Conservation (phyloP, 1,140 invertebrate species). For the Notospermus geniculatus region DNA sequence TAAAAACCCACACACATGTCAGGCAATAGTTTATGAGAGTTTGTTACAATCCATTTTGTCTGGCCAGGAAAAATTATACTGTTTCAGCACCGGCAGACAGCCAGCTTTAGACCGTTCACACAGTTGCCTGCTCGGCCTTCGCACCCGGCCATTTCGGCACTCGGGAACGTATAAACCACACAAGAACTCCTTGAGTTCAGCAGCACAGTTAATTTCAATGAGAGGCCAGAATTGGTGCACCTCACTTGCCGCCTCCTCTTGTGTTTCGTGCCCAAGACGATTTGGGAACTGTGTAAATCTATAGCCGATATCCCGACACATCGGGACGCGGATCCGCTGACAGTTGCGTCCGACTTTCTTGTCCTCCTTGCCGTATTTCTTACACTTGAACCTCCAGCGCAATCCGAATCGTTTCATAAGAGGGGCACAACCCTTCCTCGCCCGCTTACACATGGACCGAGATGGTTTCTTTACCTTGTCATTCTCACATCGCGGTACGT, state of each 20-base stretch:
- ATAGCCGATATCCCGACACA: slow-evolving; percentile 26
- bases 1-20: too few species aligned
- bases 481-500: slow-evolving; percentile 78
- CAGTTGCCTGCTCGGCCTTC: slow-evolving; percentile 54
- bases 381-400: slow-evolving; percentile 63
- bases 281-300: slow-evolving; percentile 27
- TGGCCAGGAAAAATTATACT: slow-evolving; percentile 88
- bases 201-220: slow-evolving; percentile 68
- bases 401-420: slow-evolving; percentile 88
- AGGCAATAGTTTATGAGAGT: slow-evolving; percentile 70
- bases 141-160: slow-evolving; percentile 57
- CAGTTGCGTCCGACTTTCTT: slow-evolving; percentile 13
- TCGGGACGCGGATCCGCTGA: slow-evolving; percentile 20
- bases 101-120: slow-evolving; percentile 83
- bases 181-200: slow-evolving; percentile 86
- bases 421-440: slow-evolving; percentile 78
- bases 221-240: slow-evolving; percentile 15
- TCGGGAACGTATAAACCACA: slow-evolving; percentile 91
- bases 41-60: slow-evolving; percentile 82
- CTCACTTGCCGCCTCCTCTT: slow-evolving; percentile 22
- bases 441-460: slow-evolving; percentile 76
- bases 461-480: slow-evolving; percentile 19
- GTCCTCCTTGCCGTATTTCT: too few species aligned
- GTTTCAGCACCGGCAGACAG: slow-evolving; percentile 83
- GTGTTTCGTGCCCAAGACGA: slow-evolving; percentile 24